Base-by-base conservation (phyloP, 2,888 invertebrate species). In the Amblyteles armatorius region DNA sequence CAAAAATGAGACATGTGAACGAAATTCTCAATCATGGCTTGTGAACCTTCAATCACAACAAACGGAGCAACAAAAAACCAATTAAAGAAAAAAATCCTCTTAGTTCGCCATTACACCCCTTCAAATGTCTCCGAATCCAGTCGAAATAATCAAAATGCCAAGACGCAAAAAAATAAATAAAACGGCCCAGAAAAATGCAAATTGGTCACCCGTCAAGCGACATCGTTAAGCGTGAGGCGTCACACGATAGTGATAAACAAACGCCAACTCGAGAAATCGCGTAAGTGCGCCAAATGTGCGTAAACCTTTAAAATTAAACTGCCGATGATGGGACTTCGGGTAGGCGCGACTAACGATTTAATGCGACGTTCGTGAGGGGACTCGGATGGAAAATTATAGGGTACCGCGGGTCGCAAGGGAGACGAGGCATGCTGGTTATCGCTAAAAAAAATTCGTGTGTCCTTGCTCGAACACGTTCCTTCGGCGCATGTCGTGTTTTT, bases 261-360 rank as follows among this genome's bases (percentile, higher is more conserved):
- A 63, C 67, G 73, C 26, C 78, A 78, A 85, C 73, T 79, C 79
- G 67, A 69, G 73, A 60, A 84, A 82, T 84, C 55, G 52, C 63
- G 50, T 63, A 82, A 85, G 63, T 13, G 48, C 65, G 48, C n/a
- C 81, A 60, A 82, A 81, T 83, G 68, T 60, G 50, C 76, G 78
- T 57, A 67, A 83, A 29, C 52, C 79, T 78, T 77, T 80, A 69
- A 82, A 77, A 83, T 83, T 69, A 79, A 81, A 80, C 76, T 52
- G 68, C 68, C 71, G 79, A 85, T 63, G 33, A 78, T 29, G 83
- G 36, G 68, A 84, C 40, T 16, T 44, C 67, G 48, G 65, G 52
- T 83, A 79, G 81, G 83, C 81, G 79, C 86, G 88, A 89, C 87
- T 89, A 88, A 90, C 86, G 87, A 89, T 90, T 90, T 88, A 87